These are phyloP conservation scores for Ispidina picta DNA, from an alignment of 2,797 vertebrate species.

Conservation along the genomic window DNA sequence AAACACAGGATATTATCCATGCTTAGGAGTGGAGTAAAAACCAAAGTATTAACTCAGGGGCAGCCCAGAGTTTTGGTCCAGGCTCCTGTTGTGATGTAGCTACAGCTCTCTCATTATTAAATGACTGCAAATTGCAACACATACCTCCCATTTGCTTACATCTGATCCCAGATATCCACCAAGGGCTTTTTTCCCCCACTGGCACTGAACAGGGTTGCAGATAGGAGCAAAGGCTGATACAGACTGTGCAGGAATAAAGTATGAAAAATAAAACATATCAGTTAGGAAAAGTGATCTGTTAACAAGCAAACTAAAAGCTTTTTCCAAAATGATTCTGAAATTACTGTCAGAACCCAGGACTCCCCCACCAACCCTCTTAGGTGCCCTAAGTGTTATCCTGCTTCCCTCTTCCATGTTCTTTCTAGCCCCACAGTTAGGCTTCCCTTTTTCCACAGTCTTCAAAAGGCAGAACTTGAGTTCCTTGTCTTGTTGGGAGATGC, in stretches of 20 bases:
- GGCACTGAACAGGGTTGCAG: slow-evolving; percentile 93
- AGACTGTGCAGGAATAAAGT: slow-evolving; percentile 77
- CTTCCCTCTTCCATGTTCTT: background rate
- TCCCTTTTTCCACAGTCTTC: background rate
- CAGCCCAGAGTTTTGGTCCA: background rate
- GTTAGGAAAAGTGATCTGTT: background rate
- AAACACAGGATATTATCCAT: background rate
- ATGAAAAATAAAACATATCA: background rate
- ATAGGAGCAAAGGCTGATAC: slow-evolving; percentile 95
- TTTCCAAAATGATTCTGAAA: background rate
- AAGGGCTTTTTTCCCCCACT: slow-evolving; percentile 96
- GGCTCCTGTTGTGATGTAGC: background rate
- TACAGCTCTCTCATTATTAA: background rate
- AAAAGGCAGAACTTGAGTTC: background rate
- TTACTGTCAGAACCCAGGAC: background rate
- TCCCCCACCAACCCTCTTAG: background rate
- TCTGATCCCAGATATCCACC: slow-evolving; percentile 91
- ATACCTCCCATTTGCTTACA: slow-evolving; percentile 90
- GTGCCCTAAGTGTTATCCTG: background rate
- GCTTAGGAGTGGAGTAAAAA: background rate
- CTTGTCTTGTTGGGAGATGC: background rate
- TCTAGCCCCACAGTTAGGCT: background rate
- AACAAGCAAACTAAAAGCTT: background rate
- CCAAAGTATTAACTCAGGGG: background rate
- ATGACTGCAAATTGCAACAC: background rate